Base-by-base conservation (phyloP, 2,888 invertebrate species). In the Ernsta delagoae region DNA sequence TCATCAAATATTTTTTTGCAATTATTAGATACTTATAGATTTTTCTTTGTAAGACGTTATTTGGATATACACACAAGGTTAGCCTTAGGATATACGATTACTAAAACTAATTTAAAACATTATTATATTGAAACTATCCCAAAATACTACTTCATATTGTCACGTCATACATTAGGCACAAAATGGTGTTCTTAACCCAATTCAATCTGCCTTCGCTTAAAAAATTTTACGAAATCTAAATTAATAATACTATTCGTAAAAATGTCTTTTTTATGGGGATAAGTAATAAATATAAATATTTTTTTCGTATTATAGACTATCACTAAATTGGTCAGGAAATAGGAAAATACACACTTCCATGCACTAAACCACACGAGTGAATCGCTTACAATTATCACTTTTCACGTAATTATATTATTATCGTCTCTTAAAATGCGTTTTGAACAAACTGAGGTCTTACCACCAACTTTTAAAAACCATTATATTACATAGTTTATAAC, bases 201-300 rank as follows among this genome's bases (percentile, higher is more conserved):
- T 82, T 84, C 81, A 87, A 85, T 89, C 87, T 87, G 92, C 90
- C 92, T 84, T 88, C 74, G 43, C 81, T 71, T 74, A 77, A 78
- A 70, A 73, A 75, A 83, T 87, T 88, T 88, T 88, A 88, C 87
- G 88, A 92, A 87, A 82, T 89, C 91, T 92, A 91, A 86, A 90
- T 89, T 92, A 93, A 89, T 92, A 93, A 93, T 93, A 93, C 93
- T 92, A 91, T 92, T 89, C 90, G 93, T 93, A 93, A 93, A 93
- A 92, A 93, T 93, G 93, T 93, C 93, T 93, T 93, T 90, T 88
- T 86, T 79, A 79, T 84, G 85, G 89, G 89, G 85, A 86, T 57
- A 57, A 88, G 82, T 89, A 85, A 91, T 90, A 91, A 90, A 92
- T 92, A 92, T 90, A 90, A 86, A 87, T 88, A 87, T 81, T 84